Evolutionary conservation across 1,140 invertebrate genomes (phyloP).

Genomic region (Ceratosolen fusciceps): DNA sequence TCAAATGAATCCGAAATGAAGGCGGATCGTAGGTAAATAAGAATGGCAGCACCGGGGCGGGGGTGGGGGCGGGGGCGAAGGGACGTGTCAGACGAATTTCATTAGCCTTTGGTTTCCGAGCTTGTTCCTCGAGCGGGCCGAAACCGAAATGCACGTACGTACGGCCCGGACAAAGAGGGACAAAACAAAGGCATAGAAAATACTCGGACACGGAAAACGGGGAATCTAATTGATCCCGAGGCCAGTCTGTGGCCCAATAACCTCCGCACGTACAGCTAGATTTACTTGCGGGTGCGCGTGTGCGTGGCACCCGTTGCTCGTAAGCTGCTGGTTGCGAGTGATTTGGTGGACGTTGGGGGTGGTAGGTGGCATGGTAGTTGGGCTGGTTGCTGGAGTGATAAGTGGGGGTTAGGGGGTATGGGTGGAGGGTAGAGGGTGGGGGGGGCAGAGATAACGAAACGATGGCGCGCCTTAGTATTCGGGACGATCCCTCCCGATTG

Average conservation of each 20-base stretch:
- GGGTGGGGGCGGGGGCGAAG: too few species aligned
- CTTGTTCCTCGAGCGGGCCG: not conserved
- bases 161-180: not conserved
- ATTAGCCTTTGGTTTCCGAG: conserved; percentile 27
- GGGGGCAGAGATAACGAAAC: not conserved
- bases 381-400: too few species aligned
- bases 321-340: too few species aligned
- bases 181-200: conserved; percentile 16
- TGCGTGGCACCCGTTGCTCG: too few species aligned
- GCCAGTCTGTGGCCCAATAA: too few species aligned
- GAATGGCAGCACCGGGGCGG: too few species aligned
- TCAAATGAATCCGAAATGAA: not conserved
- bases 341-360: too few species aligned
- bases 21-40: not conserved
- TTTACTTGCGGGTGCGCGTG: too few species aligned
- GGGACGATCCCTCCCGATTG: not conserved
- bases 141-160: too few species aligned
- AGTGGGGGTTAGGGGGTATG: not conserved
- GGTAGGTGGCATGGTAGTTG: too few species aligned
- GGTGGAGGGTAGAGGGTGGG: too few species aligned
- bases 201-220: conserved; percentile 6
- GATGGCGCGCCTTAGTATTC: conserved; percentile 22
- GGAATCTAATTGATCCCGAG: conserved; percentile 39
- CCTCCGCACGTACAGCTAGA: too few species aligned
- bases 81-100: conserved; percentile 28